Conservation (phyloP, 2,113 vertebrate species). For the Platycercus adscitus region DNA sequence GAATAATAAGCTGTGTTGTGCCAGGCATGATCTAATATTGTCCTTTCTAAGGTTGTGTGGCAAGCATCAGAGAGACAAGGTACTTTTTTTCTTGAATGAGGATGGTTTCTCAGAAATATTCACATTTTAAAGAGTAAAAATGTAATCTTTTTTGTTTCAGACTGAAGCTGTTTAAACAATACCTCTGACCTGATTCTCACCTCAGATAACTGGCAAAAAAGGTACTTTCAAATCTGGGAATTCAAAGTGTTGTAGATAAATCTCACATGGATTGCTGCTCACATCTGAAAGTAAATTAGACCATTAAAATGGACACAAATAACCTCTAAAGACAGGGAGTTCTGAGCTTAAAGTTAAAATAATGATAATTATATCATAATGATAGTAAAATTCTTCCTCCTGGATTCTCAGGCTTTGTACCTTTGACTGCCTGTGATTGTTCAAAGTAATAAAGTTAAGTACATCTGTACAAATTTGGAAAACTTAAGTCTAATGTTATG, state of each 20-base stretch:
- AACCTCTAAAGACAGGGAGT: neutral
- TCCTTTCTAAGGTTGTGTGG: neutral
- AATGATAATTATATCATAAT: neutral
- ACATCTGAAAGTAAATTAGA: constrained; percentile 12
- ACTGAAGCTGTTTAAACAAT: constrained; percentile 54
- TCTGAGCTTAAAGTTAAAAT: neutral
- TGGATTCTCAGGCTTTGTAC: neutral
- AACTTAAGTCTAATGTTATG: neutral
- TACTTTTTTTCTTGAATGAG: constrained; percentile 1
- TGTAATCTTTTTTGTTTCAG: neutral
- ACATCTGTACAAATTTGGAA: neutral
- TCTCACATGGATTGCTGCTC: neutral
- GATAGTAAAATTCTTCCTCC: neutral
- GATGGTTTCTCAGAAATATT: constrained; percentile 24
- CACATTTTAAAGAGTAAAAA: constrained; percentile 11
- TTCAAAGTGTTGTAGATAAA: constrained; percentile 39
- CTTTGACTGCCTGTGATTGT: neutral
- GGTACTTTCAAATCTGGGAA: constrained; percentile 18
- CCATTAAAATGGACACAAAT: neutral
- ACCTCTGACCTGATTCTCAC: constrained; percentile 48
- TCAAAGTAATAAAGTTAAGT: neutral
- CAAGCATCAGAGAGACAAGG: neutral
- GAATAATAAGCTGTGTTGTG: neutral
- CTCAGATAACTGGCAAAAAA: constrained; percentile 48
- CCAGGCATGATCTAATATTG: neutral